Conservation (phyloP, 64 coral and sea anemone species). For the Actinia equina region DNA sequence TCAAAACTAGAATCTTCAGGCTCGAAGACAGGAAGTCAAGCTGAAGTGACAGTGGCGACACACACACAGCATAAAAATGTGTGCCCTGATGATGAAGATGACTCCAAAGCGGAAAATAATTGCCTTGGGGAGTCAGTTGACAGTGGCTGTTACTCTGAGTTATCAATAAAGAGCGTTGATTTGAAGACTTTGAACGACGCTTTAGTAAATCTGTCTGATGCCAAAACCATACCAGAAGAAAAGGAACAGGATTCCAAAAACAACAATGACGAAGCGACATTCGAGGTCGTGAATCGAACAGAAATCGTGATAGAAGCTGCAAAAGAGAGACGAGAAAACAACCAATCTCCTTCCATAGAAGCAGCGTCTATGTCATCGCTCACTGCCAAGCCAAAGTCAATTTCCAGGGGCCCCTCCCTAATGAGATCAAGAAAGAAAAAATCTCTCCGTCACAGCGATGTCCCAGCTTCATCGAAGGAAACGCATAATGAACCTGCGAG, state of each 20-base stretch:
- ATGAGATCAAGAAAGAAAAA: constrained; percentile 44
- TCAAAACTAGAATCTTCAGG: not conserved
- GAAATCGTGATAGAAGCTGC: constrained; percentile 20
- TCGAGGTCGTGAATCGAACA: constrained; percentile 35
- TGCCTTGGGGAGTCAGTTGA: not conserved
- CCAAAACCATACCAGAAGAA: not conserved
- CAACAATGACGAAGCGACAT: not conserved
- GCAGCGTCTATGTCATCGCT: constrained; percentile 40
- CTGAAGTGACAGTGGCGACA: not conserved
- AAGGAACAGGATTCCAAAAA: not conserved
- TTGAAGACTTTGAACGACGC: not conserved
- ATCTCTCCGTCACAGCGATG: constrained; percentile 15
- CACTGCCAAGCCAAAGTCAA: not conserved
- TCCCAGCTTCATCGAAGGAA: not conserved
- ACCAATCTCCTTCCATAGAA: not conserved
- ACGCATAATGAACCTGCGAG: not conserved
- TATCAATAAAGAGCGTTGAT: not conserved
- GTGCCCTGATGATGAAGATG: not conserved
- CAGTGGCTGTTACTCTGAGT: not conserved
- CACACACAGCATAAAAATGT: not conserved
- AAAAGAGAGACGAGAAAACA: not conserved
- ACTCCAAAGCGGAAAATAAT: not conserved
- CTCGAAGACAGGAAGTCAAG: too few relatives aligned
- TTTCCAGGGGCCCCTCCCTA: constrained; percentile 27
- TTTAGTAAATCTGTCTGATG: not conserved